Evolutionary conservation across 2,113 vertebrate genomes (phyloP).

Genomic region (Sinocyclocheilus maitianheensis): DNA sequence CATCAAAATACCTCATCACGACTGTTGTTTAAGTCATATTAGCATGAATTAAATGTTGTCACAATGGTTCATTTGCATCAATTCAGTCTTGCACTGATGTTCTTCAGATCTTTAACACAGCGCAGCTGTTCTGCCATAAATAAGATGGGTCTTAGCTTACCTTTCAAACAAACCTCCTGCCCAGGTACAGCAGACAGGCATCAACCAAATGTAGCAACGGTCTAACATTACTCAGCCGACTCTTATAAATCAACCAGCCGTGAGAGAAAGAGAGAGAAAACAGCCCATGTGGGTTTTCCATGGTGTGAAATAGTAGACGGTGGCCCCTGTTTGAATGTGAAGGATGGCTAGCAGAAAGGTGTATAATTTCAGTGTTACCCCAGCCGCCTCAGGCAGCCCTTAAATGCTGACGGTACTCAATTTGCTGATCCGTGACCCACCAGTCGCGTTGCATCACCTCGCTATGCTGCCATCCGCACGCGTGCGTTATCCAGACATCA

Average conservation of each 20-base stretch:
- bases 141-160: conserved; percentile 50
- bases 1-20: background rate
- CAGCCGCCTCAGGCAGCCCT: conserved; percentile 75
- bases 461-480: conserved; percentile 42
- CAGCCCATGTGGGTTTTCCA: conserved; percentile 54
- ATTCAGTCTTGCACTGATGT: background rate
- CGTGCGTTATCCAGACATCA: conserved; percentile 20
- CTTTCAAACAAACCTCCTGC: conserved; percentile 44
- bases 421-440: conserved; percentile 69
- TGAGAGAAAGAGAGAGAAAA: conserved; percentile 34
- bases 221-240: conserved; percentile 59
- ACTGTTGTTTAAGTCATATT: background rate
- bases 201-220: conserved; percentile 64
- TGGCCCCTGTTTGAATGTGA: conserved; percentile 64
- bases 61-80: background rate
- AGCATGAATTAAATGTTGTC: background rate
- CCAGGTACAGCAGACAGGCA: conserved; percentile 59
- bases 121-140: conserved; percentile 61
- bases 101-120: conserved; percentile 27
- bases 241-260: conserved; percentile 59
- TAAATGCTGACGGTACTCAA: conserved; percentile 73
- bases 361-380: conserved; percentile 82
- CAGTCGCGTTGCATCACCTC: conserved; percentile 68
- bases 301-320: conserved; percentile 62
- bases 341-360: conserved; percentile 64